Base-by-base conservation (phyloP, 1,140 invertebrate species). In the Ganaspis sp. region DNA sequence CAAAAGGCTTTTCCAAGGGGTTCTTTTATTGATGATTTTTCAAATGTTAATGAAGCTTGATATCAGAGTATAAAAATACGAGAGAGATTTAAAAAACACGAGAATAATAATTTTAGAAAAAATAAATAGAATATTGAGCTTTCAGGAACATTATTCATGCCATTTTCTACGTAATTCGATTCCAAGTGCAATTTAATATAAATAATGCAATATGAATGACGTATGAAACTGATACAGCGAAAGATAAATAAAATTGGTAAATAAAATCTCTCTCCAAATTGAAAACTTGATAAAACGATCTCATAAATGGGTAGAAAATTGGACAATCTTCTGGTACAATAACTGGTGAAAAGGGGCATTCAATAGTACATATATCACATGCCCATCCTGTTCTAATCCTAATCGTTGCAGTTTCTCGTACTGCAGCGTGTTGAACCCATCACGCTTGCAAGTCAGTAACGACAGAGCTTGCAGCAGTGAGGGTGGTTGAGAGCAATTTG, bases 291-390 rank as follows among this genome's bases (percentile, higher is more conserved):
- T 64, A 29, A 64, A 64, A 64, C 15, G 58, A n/a, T 5, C 4
- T n/a, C 21, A 64, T n/a, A 29, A 64, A 29, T 64, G 58, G 23
- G 12, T 3, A 64, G 26, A 64, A 64, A 64, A 64, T 64, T 64
- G 26, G 58, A 64, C 58, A 64, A 64, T 64, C 58, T 64, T 64
- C 58, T 64, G 58, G 26, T 29, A 64, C 58, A 64, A 64, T 64
- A 64, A 29, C 26, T 64, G 21, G 21, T 12, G 58, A 26, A 34
- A 34, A 34, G 12, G 58, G 6, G 23, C 12, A 64, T 64, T 64
- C 58, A 64, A 34, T 64, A 64, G 3, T 64, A 26, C 1, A 29
- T 64, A 64, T 64, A 64, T 64, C 58, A 64, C 58, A 26, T 8
- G 19, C 54, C 53, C 19, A 21, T 19, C 19, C 9, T 29, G n/a